Base-by-base conservation (phyloP, 2,113 vertebrate genomes). In the Drymodes brunneopygia region DNA sequence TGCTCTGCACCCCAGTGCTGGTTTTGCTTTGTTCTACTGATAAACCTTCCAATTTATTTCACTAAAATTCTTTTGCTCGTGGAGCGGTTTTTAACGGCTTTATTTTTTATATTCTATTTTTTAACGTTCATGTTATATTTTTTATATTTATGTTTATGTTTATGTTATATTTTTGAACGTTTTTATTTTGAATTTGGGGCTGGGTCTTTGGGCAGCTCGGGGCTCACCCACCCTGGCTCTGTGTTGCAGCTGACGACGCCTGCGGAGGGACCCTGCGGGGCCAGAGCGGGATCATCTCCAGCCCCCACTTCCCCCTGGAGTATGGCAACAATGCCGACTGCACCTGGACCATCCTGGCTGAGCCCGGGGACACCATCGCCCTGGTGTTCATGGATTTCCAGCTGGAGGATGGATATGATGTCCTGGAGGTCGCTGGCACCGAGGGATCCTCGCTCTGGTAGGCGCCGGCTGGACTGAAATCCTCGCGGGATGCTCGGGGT, bases 321-420 rank as follows among this genome's bases (percentile, higher is more conserved):
- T 99, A 99, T 19, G 98, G 98, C 95, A 99, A 99, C 97, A 99
- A 99, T 0, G 99, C 99, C 0, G 99, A 99, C 98, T 99, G 99
- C 98, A 99, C 99, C 3, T 99, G 99, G 99, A 99, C 99, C 36
- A 98, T 99, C 86, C 98, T 99, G 42, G 99, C 99, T 0, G 99
- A 99, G 86, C 99, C 99, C 4, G 99, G 99, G 7, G 99, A 99
- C 98, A 99, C 99, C 91, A 99, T 99, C 5, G 99, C 99, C 56
- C 95, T 99, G 97, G 99, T 99, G 74, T 99, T 99, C 95, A 98
- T 98, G 47, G 99, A 99, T 97, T 99, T 99, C 86, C 99, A 99
- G 94, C 97, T 99, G 96, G 99, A 99, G 97, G 99, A 99, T 4
- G 99, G 99, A 62, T 99, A 99, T 0, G 99, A 99, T 70, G 98